Conservation (phyloP, 1,140 invertebrate genomes). For the Philotrypesis tridentata region DNA sequence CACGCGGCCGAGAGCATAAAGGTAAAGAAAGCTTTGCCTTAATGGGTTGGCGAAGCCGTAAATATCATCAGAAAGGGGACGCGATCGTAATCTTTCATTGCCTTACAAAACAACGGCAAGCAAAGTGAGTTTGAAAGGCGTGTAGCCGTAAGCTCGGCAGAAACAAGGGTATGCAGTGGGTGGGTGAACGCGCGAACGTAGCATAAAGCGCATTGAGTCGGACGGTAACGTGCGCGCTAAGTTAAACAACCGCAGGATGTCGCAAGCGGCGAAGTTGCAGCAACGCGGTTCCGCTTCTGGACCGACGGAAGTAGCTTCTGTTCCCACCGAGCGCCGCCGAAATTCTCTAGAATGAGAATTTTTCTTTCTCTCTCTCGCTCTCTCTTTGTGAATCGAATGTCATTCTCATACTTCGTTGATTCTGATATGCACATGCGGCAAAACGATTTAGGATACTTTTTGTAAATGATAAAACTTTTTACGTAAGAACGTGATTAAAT, state of each 20-base stretch:
- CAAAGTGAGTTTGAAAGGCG: background rate
- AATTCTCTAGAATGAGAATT: background rate
- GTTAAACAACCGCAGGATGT: constrained; percentile 17
- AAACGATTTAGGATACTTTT: no score
- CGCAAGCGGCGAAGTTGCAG: background rate
- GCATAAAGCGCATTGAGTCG: background rate
- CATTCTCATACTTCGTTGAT: background rate
- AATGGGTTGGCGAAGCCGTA: no score
- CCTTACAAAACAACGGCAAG: background rate
- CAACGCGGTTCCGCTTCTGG: constrained; percentile 1
- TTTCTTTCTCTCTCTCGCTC: background rate
- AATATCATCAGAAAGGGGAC: background rate
- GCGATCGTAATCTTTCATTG: background rate
- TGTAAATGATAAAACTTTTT: no score
- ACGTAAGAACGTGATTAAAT: no score
- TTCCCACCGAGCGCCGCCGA: background rate
- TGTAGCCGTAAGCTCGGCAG: background rate
- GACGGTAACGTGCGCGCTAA: background rate
- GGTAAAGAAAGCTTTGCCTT: no score
- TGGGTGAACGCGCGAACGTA: background rate
- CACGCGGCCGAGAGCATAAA: no score
- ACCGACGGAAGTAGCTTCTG: constrained; percentile 10
- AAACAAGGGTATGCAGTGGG: background rate
- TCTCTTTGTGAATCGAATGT: no score
- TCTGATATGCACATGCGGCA: no score